Evolutionary conservation across 2,888 invertebrate species (phyloP), one percentile per base, ranked within the genome.

Genomic region (Tortrix viridana): DNA sequence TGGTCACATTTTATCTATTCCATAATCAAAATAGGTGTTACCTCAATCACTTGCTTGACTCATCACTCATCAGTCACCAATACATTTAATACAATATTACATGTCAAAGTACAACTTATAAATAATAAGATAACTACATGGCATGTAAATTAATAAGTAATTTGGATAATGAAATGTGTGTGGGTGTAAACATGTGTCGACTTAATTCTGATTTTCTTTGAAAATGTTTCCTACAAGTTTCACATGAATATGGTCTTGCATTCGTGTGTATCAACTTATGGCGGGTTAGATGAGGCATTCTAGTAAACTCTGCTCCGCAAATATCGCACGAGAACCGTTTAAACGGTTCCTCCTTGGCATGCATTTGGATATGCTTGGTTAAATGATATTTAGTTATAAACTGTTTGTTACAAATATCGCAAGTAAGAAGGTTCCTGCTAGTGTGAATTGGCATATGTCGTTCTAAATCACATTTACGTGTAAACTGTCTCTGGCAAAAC

Each of bases 131-230:
- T n/a, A n/a, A n/a, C n/a, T n/a, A n/a, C n/a, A n/a, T n/a, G n/a
- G n/a, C n/a, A n/a, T n/a, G n/a, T n/a, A n/a, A n/a, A n/a, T n/a
- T n/a, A n/a, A n/a, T n/a, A 26, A 26, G 26, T 7, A 23, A 23
- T 23, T 23, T 23, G 4, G 23, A 23, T 26, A 9, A 26, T 3
- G 26, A 7, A 32, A 12, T 7, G 12, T 32, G 3, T 32, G 14
- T 26, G 18, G 49, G 58, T 12, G 19, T 43, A 49, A 49, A 49
- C 19, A 49, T 6, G 43, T 58, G 58, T 5, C 41, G 26, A 19
- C 26, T 26, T 43, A 58, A 41, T 41, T 49, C 49, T 26, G 19
- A 49, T 41, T 58, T 58, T 19, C 26, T 23, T 16, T n/a, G 19
- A 18, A 58, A 58, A 2, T 20, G 19, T 49, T 48, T 49, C 5